Conservation (phyloP, 2,797 vertebrate genomes). For the Labeo calbasu region DNA sequence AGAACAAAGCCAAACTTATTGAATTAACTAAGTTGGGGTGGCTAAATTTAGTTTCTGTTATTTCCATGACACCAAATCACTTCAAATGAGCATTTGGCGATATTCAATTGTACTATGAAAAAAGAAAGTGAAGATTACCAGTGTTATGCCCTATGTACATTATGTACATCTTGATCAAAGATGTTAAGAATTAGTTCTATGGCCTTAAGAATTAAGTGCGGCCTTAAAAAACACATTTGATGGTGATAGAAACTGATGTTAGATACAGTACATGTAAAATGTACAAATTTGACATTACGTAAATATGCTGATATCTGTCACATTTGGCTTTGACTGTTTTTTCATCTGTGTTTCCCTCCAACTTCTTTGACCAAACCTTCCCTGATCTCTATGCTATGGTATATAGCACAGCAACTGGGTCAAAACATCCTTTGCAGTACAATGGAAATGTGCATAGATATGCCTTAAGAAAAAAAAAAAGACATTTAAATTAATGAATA, state of each 20-base stretch:
- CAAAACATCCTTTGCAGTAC: conserved; percentile 5
- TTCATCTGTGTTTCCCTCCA: background rate
- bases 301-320: conserved; percentile 13
- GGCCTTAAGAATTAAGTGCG: background rate
- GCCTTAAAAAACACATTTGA: conserved; percentile 30
- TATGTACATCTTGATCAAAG: conserved; percentile 59
- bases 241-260: conserved; percentile 22
- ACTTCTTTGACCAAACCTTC: background rate
- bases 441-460: conserved; percentile 41
- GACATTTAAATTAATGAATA: background rate
- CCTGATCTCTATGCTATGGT: conserved; percentile 5
- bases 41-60: background rate
- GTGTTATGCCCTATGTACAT: conserved; percentile 57
- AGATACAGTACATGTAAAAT: conserved; percentile 12
- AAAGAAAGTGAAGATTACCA: conserved; percentile 40
- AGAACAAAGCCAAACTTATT: conserved; percentile 6
- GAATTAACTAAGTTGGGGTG: background rate
- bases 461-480: background rate
- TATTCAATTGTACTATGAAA: conserved; percentile 37
- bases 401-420: background rate
- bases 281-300: conserved; percentile 23
- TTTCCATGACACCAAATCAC: background rate
- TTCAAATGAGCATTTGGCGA: conserved; percentile 15
- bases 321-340: conserved; percentile 29
- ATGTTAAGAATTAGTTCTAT: conserved; percentile 8